Evolutionary conservation across 2,797 vertebrate genomes (phyloP).

Genomic region (Iguana delicatissima): DNA sequence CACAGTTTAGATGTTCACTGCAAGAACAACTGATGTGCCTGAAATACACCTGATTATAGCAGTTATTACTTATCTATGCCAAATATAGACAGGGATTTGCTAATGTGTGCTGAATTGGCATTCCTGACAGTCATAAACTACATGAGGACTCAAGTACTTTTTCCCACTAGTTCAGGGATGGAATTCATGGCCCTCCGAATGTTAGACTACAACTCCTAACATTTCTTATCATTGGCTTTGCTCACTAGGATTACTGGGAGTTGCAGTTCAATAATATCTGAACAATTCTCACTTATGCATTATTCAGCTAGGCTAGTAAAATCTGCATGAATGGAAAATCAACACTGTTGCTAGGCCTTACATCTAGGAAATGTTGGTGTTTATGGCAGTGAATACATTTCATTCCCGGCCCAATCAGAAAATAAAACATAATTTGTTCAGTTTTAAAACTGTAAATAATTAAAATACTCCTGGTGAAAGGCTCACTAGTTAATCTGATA

Average conservation of each 20-base stretch:
- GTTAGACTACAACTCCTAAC: too few relatives aligned
- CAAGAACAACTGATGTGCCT: not conserved
- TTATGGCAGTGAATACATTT: not conserved
- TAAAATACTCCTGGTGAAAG: not conserved
- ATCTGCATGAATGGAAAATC: not conserved
- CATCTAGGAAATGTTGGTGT: not conserved
- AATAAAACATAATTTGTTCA: not conserved
- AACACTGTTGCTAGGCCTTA: not conserved
- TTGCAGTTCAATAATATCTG: too few relatives aligned
- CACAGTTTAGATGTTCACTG: not conserved
- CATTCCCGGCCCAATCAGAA: not conserved
- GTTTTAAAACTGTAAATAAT: not conserved
- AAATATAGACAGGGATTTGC: not conserved
- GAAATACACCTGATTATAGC: not conserved
- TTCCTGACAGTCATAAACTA: not conserved
- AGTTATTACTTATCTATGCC: not conserved
- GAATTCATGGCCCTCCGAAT: too few relatives aligned
- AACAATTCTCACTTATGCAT: too few relatives aligned
- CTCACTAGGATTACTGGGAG: too few relatives aligned
- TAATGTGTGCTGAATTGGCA: not conserved
- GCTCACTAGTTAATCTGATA: not conserved
- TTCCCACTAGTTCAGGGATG: too few relatives aligned
- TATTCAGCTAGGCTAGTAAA: not conserved
- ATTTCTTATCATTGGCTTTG: too few relatives aligned
- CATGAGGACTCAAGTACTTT: not conserved